A percentile compares a stretch with the other conserved stretches of the same genome.
These are phyloP conservation scores for Columba guinea DNA, from an alignment of 2,797 vertebrate genomes.

Conservation along the genomic window DNA sequence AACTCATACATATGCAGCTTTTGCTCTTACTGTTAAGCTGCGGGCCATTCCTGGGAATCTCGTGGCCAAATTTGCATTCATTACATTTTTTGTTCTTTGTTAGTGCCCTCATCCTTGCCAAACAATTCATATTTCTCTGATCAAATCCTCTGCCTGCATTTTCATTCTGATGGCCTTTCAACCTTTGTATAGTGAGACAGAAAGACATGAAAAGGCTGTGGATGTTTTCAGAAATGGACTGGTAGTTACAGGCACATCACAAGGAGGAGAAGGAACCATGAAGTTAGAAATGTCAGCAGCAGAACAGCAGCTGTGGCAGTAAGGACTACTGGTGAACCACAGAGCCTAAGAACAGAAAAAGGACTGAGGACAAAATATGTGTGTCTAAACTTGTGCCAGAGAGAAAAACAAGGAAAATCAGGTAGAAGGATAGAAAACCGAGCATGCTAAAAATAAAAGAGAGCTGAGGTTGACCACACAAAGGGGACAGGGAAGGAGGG, in stretches of 20 bases:
- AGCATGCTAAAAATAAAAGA: neutral
- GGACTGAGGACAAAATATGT: neutral
- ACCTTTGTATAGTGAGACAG: neutral
- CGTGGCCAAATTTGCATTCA: neutral
- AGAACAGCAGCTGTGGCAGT: neutral
- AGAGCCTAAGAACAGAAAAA: neutral
- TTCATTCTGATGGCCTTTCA: neutral
- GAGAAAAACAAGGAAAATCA: neutral
- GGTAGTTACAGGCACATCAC: neutral
- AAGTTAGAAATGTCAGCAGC: neutral
- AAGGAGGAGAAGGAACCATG: neutral
- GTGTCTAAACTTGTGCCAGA: neutral
- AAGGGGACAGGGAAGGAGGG: neutral
- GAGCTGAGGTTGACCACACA: neutral
- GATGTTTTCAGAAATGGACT: neutral
- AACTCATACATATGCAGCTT: neutral
- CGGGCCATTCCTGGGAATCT: neutral
- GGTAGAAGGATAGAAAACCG: neutral
- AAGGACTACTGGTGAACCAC: neutral
- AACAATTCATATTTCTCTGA: neutral
- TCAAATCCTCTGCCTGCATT: neutral
- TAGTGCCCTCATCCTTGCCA: neutral
- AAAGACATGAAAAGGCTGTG: neutral
- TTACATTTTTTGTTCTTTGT: neutral
- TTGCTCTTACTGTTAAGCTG: neutral